phyloP scores from a whole-genome alignment of 1,140 invertebrate genomes.

The Eueides isabella region DNA sequence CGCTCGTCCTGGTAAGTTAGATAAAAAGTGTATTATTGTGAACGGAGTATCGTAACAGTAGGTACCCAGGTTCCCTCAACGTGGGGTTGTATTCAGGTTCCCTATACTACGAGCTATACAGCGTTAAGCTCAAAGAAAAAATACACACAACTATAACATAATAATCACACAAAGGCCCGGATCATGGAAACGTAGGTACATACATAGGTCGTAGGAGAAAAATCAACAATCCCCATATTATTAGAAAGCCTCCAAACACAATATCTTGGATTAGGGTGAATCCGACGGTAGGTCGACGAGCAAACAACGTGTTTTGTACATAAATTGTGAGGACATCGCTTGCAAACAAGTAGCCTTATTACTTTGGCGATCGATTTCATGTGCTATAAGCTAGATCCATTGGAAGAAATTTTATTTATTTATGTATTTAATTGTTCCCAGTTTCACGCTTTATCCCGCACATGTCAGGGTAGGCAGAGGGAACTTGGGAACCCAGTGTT shows the following conservation, averaged over 20 bases:
- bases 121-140: neutral
- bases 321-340: conserved; percentile 50
- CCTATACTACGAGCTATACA: no score
- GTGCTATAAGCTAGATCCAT: neutral
- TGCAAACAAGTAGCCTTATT: conserved; percentile 59
- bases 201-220: neutral
- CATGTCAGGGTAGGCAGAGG: no score
- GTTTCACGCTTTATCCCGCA: no score
- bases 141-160: neutral
- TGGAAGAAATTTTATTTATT: neutral
- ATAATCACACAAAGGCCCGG: conserved; percentile 1
- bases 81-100: no score
- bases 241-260: conserved; percentile 58
- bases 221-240: conserved; percentile 50
- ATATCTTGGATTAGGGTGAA: conserved; percentile 64
- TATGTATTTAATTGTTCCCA: no score
- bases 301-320: conserved; percentile 61
- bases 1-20: no score
- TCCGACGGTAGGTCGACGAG: conserved; percentile 46
- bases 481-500: no score
- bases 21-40: no score
- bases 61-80: no score
- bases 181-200: conserved; percentile 29
- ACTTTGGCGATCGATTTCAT: conserved; percentile 46
- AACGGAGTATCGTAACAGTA: no score